These are phyloP conservation scores for Semnornis frantzii DNA, from an alignment of 2,113 vertebrate species.

Conservation along the genomic window DNA sequence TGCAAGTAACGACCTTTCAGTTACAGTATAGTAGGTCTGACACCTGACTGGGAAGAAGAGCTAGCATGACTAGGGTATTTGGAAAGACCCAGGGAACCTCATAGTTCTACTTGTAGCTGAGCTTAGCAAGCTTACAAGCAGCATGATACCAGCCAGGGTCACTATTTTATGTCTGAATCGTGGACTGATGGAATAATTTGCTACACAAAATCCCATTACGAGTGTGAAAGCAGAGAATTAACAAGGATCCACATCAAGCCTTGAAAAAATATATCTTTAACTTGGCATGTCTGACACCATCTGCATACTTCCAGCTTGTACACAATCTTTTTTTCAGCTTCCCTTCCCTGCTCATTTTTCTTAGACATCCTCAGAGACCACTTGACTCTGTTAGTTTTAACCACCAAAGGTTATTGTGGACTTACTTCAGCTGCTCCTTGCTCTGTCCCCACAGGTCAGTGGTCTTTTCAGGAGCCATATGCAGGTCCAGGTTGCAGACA, in stretches of 20 bases:
- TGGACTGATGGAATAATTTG: background rate
- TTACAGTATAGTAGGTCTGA: background rate
- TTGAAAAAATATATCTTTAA: background rate
- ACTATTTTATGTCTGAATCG: background rate
- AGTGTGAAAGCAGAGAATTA: background rate
- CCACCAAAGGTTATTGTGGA: background rate
- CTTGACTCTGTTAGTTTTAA: background rate
- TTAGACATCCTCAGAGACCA: background rate
- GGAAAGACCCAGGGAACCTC: background rate
- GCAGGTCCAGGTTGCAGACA: conserved; percentile 94
- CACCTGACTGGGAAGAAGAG: background rate
- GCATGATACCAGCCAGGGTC: background rate
- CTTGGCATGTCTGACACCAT: background rate
- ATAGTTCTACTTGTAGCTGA: background rate
- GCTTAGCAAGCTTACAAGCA: background rate
- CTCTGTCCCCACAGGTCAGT: conserved; percentile 89
- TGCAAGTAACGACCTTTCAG: background rate
- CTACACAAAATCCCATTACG: background rate
- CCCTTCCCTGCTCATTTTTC: background rate
- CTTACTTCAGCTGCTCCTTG: conserved; percentile 79
- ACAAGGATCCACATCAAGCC: background rate
- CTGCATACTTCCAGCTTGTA: background rate
- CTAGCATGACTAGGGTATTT: background rate
- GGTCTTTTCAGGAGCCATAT: conserved; percentile 86
- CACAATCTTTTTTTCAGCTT: background rate